phyloP scores from a whole-genome alignment of 2,113 vertebrate species.

The Thamnaconus septentrionalis region DNA sequence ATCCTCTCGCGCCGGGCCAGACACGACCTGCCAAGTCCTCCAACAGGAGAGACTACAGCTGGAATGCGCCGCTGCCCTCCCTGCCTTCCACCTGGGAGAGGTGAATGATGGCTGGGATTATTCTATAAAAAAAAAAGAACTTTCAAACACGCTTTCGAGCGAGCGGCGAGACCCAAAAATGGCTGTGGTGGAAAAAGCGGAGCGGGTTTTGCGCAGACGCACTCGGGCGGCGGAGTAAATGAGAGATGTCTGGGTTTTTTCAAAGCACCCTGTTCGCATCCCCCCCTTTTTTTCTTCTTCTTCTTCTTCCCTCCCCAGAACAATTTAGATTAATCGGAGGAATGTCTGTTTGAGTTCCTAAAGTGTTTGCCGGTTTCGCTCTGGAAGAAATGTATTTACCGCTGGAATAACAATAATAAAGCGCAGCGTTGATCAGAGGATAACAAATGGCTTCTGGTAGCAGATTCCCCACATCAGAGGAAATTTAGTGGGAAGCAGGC shows the following conservation, averaged over 20 bases:
- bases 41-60: constrained; percentile 81
- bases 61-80: constrained; percentile 82
- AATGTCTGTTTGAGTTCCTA: constrained; percentile 63
- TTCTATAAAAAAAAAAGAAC: constrained; percentile 57
- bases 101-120: constrained; percentile 74
- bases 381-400: constrained; percentile 56
- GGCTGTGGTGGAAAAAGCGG: constrained; percentile 46
- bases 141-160: constrained; percentile 55
- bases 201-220: constrained; percentile 42
- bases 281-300: constrained; percentile 51
- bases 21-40: constrained; percentile 83
- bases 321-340: constrained; percentile 59
- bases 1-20: constrained; percentile 66
- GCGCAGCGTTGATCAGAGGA: constrained; percentile 43
- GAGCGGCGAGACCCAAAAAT: constrained; percentile 56
- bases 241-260: constrained; percentile 69
- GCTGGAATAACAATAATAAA: constrained; percentile 65
- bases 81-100: constrained; percentile 74
- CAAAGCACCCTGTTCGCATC: constrained; percentile 40
- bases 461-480: constrained; percentile 12
- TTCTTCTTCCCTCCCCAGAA: too few species aligned
- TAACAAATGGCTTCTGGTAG: constrained; percentile 25
- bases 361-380: constrained; percentile 60
- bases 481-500: constrained; percentile 22
- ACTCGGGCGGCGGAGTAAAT: constrained; percentile 49